Evolutionary conservation across 2,113 vertebrate genomes (phyloP).

Genomic region (Seriola aureovittata): DNA sequence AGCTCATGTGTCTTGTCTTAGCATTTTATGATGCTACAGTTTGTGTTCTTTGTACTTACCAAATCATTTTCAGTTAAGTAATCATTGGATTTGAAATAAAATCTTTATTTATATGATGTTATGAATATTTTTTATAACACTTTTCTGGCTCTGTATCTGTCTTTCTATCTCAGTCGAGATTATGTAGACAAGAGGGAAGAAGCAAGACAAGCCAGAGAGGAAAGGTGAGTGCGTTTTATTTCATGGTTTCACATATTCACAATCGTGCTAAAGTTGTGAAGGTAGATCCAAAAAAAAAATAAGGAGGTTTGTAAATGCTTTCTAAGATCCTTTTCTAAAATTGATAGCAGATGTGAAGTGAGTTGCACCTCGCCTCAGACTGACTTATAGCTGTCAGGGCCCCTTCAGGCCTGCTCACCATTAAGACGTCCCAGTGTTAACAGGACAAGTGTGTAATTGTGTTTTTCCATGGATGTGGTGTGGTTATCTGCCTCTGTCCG

Average conservation of each 20-base stretch:
- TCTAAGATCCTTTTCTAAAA: slow-evolving; percentile 44
- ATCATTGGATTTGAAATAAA: neutral
- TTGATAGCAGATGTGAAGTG: slow-evolving; percentile 67
- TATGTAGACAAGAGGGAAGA: slow-evolving; percentile 94
- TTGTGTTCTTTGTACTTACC: neutral
- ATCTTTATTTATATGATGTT: neutral
- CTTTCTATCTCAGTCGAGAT: slow-evolving; percentile 86
- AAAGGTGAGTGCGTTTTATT: slow-evolving; percentile 88
- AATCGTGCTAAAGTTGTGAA: slow-evolving; percentile 20
- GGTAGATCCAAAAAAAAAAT: slow-evolving; percentile 12
- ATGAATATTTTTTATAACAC: no score
- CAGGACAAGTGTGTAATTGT: slow-evolving; percentile 79
- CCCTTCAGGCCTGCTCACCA: slow-evolving; percentile 57
- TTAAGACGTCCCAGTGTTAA: slow-evolving; percentile 63
- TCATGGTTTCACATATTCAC: neutral
- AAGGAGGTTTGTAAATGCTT: slow-evolving; percentile 29
- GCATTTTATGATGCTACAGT: neutral
- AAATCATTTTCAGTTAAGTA: neutral
- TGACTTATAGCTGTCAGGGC: slow-evolving; percentile 64
- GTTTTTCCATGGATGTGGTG: slow-evolving; percentile 60
- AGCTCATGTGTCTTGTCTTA: neutral
- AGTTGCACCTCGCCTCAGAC: slow-evolving; percentile 30
- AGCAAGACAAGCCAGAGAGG: slow-evolving; percentile 92
- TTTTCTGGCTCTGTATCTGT: slow-evolving; percentile 7
- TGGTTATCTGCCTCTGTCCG: slow-evolving; percentile 14